Base-by-base conservation (phyloP, 2,888 invertebrate genomes). In the Aplocera efformata region DNA sequence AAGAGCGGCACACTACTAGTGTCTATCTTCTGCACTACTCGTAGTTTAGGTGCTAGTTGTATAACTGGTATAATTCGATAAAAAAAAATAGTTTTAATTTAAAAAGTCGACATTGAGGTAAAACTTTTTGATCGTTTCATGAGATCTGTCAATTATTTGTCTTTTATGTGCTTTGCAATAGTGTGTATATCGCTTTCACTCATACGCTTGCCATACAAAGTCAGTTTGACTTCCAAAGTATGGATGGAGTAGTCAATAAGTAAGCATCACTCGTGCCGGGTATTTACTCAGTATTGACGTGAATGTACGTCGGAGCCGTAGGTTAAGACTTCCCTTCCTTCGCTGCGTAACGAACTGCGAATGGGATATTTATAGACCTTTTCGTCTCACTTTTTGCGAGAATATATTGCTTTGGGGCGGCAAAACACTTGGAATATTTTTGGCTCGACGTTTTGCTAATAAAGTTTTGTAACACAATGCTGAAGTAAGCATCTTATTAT, bases 271-370 rank as follows among this genome's bases (percentile, higher is more conserved):
- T 17, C 28, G 23, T 29, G 31, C 32, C 24, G 29, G 13, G 22
- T 41, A 41, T 37, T 41, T 37, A 42, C 30, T 33, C 36, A 32
- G 35, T 33, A 42, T 40, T 40, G 36, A 40, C 32, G 10, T 34
- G 31, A 41, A 41, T 34, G 31, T 38, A 42, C 45, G 50, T 45
- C 39, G 42, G 50, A 55, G 51, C 51, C 39, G 43, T 47, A 52
- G 53, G 62, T 63, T 54, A 60, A 53, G 53, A 53, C 54, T 58
- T 57, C 55, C 48, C 35, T 64, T 57, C 58, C 58, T 62, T 57
- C 51, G 57, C 50, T 51, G 60, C 35, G 60, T 66, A 68, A 68
- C 67, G 63, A 70, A 68, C 63, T 66, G 67, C 54, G 60, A 62
- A 62, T 67, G 54, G 52, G 56, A 60, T 66, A 62, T 67, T 68